phyloP scores from a whole-genome alignment of 2,888 invertebrate species.

The Hylaea fasciaria region DNA sequence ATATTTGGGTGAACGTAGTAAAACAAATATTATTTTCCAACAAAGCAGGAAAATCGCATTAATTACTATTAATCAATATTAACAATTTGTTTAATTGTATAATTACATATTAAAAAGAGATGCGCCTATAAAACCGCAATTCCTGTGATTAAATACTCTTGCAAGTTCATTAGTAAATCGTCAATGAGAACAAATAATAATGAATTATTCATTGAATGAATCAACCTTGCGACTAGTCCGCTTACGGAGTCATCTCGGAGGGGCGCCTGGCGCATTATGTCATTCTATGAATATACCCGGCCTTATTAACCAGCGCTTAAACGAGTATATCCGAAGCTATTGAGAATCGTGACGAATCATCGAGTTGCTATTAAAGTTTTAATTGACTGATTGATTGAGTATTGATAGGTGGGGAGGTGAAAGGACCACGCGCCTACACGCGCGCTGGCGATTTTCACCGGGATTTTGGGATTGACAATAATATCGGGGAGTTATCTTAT shows the following conservation, averaged over 20 bases:
- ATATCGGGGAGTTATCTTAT: no score
- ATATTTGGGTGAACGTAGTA: not conserved
- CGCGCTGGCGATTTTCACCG: no score
- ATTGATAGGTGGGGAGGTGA: not conserved
- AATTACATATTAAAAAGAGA: not conserved
- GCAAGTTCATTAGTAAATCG: slow-evolving; percentile 18
- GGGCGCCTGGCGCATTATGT: slow-evolving; percentile 49
- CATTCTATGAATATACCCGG: slow-evolving; percentile 49
- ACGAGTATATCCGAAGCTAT: slow-evolving; percentile 25
- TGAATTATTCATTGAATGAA: slow-evolving; percentile 58
- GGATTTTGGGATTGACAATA: no score
- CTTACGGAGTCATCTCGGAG: slow-evolving; percentile 55
- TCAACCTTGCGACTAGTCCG: slow-evolving; percentile 53
- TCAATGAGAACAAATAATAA: slow-evolving; percentile 37
- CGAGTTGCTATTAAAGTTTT: no score
- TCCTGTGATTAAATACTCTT: slow-evolving; percentile 3
- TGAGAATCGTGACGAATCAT: slow-evolving; percentile 18
- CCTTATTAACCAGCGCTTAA: slow-evolving; percentile 30
- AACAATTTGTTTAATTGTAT: no score
- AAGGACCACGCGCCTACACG: no score
- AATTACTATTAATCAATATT: not conserved
- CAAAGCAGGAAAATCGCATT: not conserved
- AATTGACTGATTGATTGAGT: not conserved
- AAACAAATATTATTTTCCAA: no score
- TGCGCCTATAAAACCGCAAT: not conserved